Conservation (phyloP, 2,113 vertebrate species). For the Cygnus buccinator region DNA sequence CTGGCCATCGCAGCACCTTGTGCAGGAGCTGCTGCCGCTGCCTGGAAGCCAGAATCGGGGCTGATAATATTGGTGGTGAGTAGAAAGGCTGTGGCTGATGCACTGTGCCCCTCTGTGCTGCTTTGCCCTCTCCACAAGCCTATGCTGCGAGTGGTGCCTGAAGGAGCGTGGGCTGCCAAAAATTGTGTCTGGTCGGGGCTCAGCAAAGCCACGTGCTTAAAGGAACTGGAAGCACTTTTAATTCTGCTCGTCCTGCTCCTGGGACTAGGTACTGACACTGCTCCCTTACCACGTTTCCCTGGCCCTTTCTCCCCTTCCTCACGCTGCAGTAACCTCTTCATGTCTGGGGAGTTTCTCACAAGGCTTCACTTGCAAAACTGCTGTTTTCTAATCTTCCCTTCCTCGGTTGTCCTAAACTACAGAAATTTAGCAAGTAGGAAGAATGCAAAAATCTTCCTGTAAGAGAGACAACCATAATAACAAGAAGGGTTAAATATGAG, state of each 20-base stretch:
- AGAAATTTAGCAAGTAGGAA: neutral
- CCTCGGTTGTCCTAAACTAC: neutral
- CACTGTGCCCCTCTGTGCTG: neutral
- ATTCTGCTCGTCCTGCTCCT: neutral
- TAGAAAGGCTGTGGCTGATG: neutral
- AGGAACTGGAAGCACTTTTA: neutral
- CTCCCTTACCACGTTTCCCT: neutral
- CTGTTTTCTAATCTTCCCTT: neutral
- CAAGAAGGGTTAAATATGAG: neutral
- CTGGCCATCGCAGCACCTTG: neutral
- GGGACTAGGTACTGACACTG: neutral
- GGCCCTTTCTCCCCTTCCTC: fast-evolving
- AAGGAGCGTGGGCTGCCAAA: neutral
- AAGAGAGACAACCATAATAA: neutral
- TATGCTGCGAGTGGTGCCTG: neutral
- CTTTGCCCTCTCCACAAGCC: neutral
- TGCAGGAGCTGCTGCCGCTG: neutral
- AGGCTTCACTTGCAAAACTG: fast-evolving
- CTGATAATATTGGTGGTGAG: neutral
- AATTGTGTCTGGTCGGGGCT: neutral
- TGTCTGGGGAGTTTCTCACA: neutral
- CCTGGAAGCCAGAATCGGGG: neutral
- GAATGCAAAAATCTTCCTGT: neutral
- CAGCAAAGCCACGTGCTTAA: fast-evolving
- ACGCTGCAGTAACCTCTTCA: neutral